Evolutionary conservation across 1,140 invertebrate species (phyloP), one percentile per base, ranked within the genome.

Genomic region (Chymomyza costata): DNA sequence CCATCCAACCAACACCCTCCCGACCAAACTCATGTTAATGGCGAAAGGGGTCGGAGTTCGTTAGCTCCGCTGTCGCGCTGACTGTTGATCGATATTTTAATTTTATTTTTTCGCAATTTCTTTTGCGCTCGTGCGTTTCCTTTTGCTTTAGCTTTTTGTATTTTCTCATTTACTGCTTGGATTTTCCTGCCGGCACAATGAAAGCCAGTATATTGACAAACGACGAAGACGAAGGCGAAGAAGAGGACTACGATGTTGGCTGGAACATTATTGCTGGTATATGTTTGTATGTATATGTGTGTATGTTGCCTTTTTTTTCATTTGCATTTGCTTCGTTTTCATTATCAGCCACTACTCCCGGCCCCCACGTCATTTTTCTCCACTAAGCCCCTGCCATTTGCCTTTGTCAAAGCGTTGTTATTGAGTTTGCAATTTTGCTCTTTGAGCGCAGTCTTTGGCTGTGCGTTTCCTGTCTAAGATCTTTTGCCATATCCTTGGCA

Each of bases 1-100:
- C 5, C 30, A 11, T 37, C 13, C 30, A 6, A 25, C 15, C 28
- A 17, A 10, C 6, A 3, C 32, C 32, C 32, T 3, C n/a, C 2
- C 11, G 6, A 2, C 15, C 30, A 13, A 2, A 8, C 16, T 25
- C 8, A 14, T 15, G n/a, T 10, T 16, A 17, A n/a, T 6, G 16
- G 38, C 41, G 53, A 30, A 78, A 80, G 68, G 73, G 73, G 73
- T 78, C 71, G 55, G 67, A 80, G 67, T 73, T 80, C 73, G 67
- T 80, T 80, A 73, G 54, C 60, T 58, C 32, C 50, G 54, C 73
- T 67, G 64, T 44, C 21, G 3, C 3, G 3, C 3, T 60, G 55
- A 63, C 58, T 59, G 40, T 56, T 78, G 71, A 80, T 80, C 73
- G 73, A 80, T 80, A 80, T 80, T 80, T 80, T 80, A 80, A 80